Evolutionary conservation across 2,888 invertebrate species (phyloP).

Genomic region (Hyles lineata): DNA sequence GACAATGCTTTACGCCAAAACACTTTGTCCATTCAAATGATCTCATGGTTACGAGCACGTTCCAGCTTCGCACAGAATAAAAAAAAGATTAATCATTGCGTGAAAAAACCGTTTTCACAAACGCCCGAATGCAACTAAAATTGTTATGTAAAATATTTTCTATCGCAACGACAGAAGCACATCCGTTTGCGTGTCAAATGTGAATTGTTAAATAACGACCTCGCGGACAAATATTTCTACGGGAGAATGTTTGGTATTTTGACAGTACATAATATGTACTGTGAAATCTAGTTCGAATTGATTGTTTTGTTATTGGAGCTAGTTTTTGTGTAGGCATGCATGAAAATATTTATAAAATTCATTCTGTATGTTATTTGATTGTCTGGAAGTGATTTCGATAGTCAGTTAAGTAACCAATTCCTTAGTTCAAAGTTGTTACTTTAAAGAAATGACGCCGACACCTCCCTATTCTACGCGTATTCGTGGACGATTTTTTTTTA

Average conservation of each 20-base stretch:
- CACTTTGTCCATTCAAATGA: neutral
- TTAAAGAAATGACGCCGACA: too few relatives aligned
- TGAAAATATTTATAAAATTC: too few relatives aligned
- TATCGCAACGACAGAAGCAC: neutral
- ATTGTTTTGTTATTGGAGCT: too few relatives aligned
- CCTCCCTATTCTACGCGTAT: too few relatives aligned
- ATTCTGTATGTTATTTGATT: too few relatives aligned
- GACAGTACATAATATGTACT: neutral
- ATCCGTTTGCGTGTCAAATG: conserved; percentile 14
- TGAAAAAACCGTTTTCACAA: neutral
- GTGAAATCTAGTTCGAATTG: too few relatives aligned
- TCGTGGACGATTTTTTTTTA: too few relatives aligned
- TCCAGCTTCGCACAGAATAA: neutral
- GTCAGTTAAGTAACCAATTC: too few relatives aligned
- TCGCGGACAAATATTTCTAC: neutral
- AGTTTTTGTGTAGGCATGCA: too few relatives aligned
- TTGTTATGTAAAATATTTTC: conserved; percentile 22
- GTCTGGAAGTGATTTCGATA: too few relatives aligned
- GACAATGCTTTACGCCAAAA: neutral
- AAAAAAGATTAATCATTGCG: neutral
- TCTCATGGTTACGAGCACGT: neutral
- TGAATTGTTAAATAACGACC: conserved; percentile 21
- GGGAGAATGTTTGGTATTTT: neutral
- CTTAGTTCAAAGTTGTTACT: too few relatives aligned
- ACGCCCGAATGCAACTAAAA: conserved; percentile 8